Evolutionary conservation across 2,888 invertebrate genomes (phyloP), one percentile per base, ranked within the genome.

Genomic region (Diaprepes abbreviatus): DNA sequence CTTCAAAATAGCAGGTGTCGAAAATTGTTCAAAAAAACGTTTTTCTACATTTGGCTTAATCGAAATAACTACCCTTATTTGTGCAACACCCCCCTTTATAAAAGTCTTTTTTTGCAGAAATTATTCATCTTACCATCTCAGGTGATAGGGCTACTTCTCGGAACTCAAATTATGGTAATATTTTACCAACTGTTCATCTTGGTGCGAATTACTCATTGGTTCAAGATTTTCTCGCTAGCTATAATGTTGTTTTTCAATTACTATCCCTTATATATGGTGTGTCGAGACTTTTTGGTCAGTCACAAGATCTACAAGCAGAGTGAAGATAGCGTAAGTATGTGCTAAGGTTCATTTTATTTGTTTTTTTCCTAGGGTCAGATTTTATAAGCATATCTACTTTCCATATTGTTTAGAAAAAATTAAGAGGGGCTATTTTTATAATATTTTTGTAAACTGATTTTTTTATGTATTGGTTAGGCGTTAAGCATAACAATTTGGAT

Each of bases 211-310:
- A 88, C 90, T 36, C 93, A 96, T 76, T 98, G 98, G 98, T 94
- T 97, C 85, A 93, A 95, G 82, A 90, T 96, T 70, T 83, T 97
- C 50, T 93, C 97, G 1, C 88, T 96, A 77, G 90, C 94, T 3
- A 88, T 96, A 69, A 86, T 98, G 50, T 88, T 97, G 33, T 92
- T 96, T 80, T 93, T 94, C 73, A 97, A 97, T 84, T 96, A 97
- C 84, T 93, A 94, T 79, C 93, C 95, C 0, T 87, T 98, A 45
- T 98, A 96, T 83, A 95, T 96, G 85, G 87, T 97, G 75, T 87
- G 92, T 28, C 88, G 97, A 43, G 96, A 97, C 83, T 95, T 93
- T 80, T 85, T 96, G 3, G 90, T 97, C 28, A 91, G 95, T 59
- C 92, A 91, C 88, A 92, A 92, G 79, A 90, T 95, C 9, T 95